phyloP scores from a whole-genome alignment of 1,140 invertebrate species.

The Brachionus angularis region DNA sequence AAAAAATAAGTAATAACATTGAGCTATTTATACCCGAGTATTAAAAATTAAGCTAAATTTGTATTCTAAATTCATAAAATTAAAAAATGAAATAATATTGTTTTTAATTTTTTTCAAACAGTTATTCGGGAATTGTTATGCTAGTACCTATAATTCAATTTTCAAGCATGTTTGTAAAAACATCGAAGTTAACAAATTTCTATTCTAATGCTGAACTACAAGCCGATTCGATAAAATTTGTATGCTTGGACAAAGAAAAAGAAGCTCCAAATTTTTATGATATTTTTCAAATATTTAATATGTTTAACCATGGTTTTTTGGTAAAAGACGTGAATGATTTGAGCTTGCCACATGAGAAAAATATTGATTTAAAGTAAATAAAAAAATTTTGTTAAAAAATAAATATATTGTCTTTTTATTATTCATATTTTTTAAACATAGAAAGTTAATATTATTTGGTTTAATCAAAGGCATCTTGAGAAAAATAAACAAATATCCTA shows the following conservation, averaged over 20 bases:
- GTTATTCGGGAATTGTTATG: conserved; percentile 71
- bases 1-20: too few relatives aligned
- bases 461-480: conserved; percentile 77
- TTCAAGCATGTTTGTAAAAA: conserved; percentile 39
- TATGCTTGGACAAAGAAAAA: conserved; percentile 14
- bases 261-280: conserved; percentile 31
- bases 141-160: conserved; percentile 80
- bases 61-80: not conserved
- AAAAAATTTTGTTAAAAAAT: not conserved
- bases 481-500: conserved; percentile 69
- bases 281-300: conserved; percentile 18
- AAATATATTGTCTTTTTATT: conserved; percentile 21
- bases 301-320: conserved; percentile 19
- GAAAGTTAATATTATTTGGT: conserved; percentile 85
- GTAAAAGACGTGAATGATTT: conserved; percentile 30
- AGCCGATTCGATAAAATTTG: conserved; percentile 6
- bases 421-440: conserved; percentile 65
- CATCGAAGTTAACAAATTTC: conserved; percentile 7
- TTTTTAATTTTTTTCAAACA: conserved; percentile 49
- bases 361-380: conserved; percentile 31
- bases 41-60: too few relatives aligned
- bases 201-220: conserved; percentile 13
- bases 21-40: too few relatives aligned
- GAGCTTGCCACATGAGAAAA: not conserved
- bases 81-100: not conserved